Evolutionary conservation across 2,888 invertebrate genomes (phyloP), one percentile per base, ranked within the genome.

Genomic region (Blera fallax): DNA sequence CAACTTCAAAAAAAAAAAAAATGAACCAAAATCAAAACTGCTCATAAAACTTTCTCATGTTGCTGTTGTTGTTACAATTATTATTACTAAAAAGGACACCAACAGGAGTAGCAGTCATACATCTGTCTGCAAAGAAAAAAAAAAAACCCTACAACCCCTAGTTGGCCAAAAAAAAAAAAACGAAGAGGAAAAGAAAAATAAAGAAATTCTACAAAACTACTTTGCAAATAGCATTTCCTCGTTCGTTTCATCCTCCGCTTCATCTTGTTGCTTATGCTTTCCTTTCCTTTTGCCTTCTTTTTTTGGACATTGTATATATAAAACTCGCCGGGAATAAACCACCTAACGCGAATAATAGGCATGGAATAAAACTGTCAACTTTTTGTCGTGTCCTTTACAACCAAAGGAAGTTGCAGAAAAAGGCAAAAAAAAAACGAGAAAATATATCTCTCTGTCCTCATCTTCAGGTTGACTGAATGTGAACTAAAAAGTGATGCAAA

Each of bases 261-360:
- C 64, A 52, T 65, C 64, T 65, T 58, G n/a, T n/a, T 43, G 48
- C 24, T 27, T 65, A 24, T 72, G n/a, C n/a, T n/a, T n/a, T n/a
- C n/a, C n/a, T 54, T 21, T 50, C 52, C 24, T 14, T 40, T 40
- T 60, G 56, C 18, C 45, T 65, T 77, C 72, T 70, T 65, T 65
- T 77, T 77, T 70, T 65, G 76, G 74, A 50, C 78, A 83, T 58
- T 50, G 45, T 45, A 56, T 50, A 79, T 43, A 74, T n/a, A 69
- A 73, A 73, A 10, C 64, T 45, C 74, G 50, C 50, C 60, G 60
- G 54, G 80, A 65, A 85, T 56, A 76, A 76, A 76, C 76, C 81
- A 81, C 76, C 81, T 67, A 72, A 85, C 74, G 76, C 85, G 85
- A 85, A 81, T 85, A 81, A 85, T 81, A 85, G 85, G 85, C 85